Base-by-base conservation (phyloP, 2,113 vertebrate species). In the Triplophysa dalaica region DNA sequence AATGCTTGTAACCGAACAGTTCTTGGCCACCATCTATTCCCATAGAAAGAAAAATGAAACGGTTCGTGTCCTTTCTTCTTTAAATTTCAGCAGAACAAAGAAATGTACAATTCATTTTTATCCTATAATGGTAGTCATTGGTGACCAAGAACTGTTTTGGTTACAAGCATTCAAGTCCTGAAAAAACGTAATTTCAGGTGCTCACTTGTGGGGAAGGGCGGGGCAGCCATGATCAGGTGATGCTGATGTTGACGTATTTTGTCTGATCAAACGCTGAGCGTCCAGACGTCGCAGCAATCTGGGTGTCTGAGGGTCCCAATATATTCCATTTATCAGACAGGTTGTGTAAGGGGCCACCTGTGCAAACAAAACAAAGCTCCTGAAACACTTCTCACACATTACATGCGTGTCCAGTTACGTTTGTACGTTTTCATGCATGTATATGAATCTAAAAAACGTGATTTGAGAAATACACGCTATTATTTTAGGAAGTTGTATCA, bases 311-410 rank as follows among this genome's bases (percentile, higher is more conserved):
- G 93, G 95, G 17, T 98, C 97, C 97, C 98, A 99, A 87, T 99
- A 99, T 79, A 99, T 98, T 3, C 98, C 96, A n/a, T 99, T 99
- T 84, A 99, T 94, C 83, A 99, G 91, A 74, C 98, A 99, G 60
- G 94, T 96, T 41, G 96, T 96, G 76, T 98, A 98, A 0, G 98
- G 97, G 19, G 97, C 98, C 87, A 99, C 91, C 97, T 99, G 89
- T 22, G 62, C 19, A 13, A 2, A 67, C 1, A 84, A 1, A 14
- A 78, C 64, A 83, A 17, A 69, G 14, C 50, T 5, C 13, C 17
- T 7, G 64, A 63, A 41, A 80, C 10, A n/a, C 24, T 2, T 45
- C 17, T 52, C 50, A 19, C 14, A 16, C 16, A 5, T 17, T 19
- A 6, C 50, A 62, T 50, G 60, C 41, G n/a, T 17, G 19, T 33